A percentile compares a stretch with the other conserved stretches of the same genome.
These are phyloP conservation scores for Micropoecilia bifurca DNA, from an alignment of 2,797 vertebrate genomes.

Conservation along the genomic window DNA sequence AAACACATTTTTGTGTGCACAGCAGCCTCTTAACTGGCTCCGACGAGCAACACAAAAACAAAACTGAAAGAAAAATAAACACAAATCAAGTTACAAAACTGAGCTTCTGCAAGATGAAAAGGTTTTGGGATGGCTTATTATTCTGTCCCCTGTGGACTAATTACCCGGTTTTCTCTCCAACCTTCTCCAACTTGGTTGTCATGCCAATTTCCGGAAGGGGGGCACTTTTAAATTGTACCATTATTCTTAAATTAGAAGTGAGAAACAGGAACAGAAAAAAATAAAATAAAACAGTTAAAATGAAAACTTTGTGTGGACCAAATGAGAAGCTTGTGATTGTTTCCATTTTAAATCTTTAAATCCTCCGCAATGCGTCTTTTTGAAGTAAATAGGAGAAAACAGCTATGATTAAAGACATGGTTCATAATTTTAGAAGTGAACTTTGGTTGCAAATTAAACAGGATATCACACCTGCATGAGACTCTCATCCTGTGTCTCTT, in stretches of 20 bases:
- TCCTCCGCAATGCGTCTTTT: conserved; percentile 70
- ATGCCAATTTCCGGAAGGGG: conserved; percentile 64
- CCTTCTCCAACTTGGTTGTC: conserved; percentile 70
- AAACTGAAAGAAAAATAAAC: conserved; percentile 49
- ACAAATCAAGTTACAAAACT: conserved; percentile 58
- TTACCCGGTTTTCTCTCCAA: conserved; percentile 73
- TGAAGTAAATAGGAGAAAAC: conserved; percentile 74
- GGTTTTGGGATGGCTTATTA: conserved; percentile 68
- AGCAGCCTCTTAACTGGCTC: conserved; percentile 40
- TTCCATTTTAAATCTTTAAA: conserved; percentile 70
- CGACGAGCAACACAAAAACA: conserved; percentile 48
- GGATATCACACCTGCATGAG: neutral
- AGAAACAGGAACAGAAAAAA: conserved; percentile 22
- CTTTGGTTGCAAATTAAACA: neutral
- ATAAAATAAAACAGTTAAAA: neutral
- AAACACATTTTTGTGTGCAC: conserved; percentile 17
- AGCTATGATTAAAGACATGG: conserved; percentile 68
- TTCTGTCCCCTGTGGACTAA: conserved; percentile 75
- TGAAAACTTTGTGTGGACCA: conserved; percentile 6
- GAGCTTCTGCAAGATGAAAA: conserved; percentile 68
- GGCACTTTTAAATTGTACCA: conserved; percentile 51
- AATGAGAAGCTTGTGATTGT: conserved; percentile 54
- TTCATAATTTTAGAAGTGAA: conserved; percentile 4
- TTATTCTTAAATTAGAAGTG: conserved; percentile 55
- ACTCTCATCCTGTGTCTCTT: neutral